Base-by-base conservation (phyloP, 2,797 vertebrate species). In the Apodemus agrarius region DNA sequence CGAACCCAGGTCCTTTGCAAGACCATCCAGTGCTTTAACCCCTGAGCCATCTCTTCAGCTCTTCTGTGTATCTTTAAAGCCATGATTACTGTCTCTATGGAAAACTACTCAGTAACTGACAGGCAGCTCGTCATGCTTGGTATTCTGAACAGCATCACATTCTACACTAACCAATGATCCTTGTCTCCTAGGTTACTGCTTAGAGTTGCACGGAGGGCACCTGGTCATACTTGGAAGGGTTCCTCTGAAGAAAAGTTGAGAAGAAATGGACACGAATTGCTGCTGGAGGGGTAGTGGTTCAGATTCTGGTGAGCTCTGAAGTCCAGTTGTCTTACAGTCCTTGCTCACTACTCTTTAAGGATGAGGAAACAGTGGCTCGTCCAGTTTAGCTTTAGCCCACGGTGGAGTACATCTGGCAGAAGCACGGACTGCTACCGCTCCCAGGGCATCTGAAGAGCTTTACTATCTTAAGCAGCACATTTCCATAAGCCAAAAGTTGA, bases 161-260 rank as follows among this genome's bases (percentile, higher is more conserved):
- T 69, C 86, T 65, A 78, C 40, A 93, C 79, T 92, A 92, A 87
- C 75, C 82, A 89, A 37, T 74, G 26, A 40, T 89, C 75, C 82
- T 92, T 95, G 88, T 95, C 79, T 96, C 90, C 92, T 74, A 95
- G 90, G 91, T 89, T 94, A 87, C 81, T 95, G 84, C 72, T 95
- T 93, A 95, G 37, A 82, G 86, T 63, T 91, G 95, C 93, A 95
- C 79, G 82, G 92, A 84, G 79, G 67, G 63, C 59, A 91, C 63
- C 93, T 59, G 76, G 63, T 96, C 49, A 84, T n/a, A 52, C 52
- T 80, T n/a, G 40, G 89, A 81, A 96, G 49, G 34, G 49, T 52
- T 93, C 93, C 93, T 95, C 59, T 78, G 93, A 96, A 96, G 81
- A 96, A 97, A 95, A 7, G 72, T 49, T 72, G 93, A 95, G 90